Evolutionary conservation across 1,140 invertebrate genomes (phyloP), one percentile per base, ranked within the genome.

Genomic region (Eulimnadia texana): DNA sequence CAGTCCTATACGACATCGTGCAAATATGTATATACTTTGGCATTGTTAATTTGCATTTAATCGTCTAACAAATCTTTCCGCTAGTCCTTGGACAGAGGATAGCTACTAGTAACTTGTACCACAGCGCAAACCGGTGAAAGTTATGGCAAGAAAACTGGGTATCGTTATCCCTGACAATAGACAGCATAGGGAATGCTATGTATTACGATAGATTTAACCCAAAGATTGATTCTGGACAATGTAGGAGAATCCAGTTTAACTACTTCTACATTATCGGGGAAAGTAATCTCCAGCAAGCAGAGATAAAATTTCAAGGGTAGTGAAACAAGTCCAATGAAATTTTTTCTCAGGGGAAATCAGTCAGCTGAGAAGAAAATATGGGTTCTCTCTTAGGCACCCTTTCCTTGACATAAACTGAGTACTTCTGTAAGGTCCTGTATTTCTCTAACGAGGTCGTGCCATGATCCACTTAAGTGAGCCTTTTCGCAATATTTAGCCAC

Each of bases 401-500:
- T 16, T 42, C 6, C 33, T 42, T 16, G 6, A 42, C 33, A 16
- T 16, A 42, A 42, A 16, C 33, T 16, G 33, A 42, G 16, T 16
- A 42, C 33, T 42, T 42, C 33, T 42, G 33, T 6, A 42, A 42
- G 33, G 6, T 42, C 16, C 33, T 42, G 33, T 9, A 42, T 42
- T 42, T 42, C 33, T 16, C 16, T 42, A 42, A 6, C 16, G 33
- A 42, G 6, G 16, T 16, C 33, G 6, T 6, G 33, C 33, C 33
- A 42, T 16, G 6, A 42, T 42, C 6, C 33, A 42, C 33, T 42
- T 16, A 9, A 6, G 6, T 16, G 6, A 42, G 33, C 33, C 16
- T 16, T 42, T 42, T 42, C 33, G 6, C 33, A 9, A 16, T 16
- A 42, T 16, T 68, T 67, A 20, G 64, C 61, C 3, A 71, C 69